Evolutionary conservation across 2,888 invertebrate species (phyloP).

Genomic region (Eilema sororculum): DNA sequence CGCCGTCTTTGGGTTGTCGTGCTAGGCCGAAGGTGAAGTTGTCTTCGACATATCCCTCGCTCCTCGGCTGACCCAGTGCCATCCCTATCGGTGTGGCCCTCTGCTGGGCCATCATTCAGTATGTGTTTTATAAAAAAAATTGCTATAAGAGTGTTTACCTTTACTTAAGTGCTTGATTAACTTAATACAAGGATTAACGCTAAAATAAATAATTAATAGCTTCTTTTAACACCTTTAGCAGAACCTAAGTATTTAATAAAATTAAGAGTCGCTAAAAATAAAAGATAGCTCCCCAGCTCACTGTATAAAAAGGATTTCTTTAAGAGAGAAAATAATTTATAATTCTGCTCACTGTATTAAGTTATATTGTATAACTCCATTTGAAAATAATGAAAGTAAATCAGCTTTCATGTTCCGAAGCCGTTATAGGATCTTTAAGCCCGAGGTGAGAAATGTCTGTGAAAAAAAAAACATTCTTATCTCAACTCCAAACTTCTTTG

Average conservation of each 20-base stretch:
- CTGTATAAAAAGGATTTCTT: neutral
- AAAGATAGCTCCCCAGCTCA: too few relatives aligned
- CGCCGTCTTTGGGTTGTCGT: too few relatives aligned
- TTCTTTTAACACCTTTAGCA: too few relatives aligned
- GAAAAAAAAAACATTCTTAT: constrained; percentile 29
- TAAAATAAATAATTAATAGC: neutral
- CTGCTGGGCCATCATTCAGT: too few relatives aligned
- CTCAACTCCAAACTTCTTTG: constrained; percentile 22
- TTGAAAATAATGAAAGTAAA: constrained; percentile 19
- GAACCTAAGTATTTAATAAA: neutral
- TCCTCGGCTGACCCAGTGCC: too few relatives aligned
- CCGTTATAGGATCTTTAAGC: constrained; percentile 22
- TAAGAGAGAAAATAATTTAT: neutral
- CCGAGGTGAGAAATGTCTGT: constrained; percentile 18
- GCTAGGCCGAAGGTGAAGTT: too few relatives aligned
- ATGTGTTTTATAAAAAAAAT: too few relatives aligned
- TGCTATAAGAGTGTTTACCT: too few relatives aligned
- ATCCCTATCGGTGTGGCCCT: too few relatives aligned
- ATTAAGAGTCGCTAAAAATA: neutral
- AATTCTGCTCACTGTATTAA: constrained; percentile 1
- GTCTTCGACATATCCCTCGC: too few relatives aligned
- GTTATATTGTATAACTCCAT: constrained; percentile 18
- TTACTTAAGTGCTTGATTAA: too few relatives aligned
- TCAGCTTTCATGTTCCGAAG: constrained; percentile 22
- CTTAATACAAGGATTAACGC: too few relatives aligned